A percentile compares a stretch with the other conserved stretches of the same genome.
Conservation (phyloP, 2,113 vertebrate species). For the Muscicapa adusta region DNA sequence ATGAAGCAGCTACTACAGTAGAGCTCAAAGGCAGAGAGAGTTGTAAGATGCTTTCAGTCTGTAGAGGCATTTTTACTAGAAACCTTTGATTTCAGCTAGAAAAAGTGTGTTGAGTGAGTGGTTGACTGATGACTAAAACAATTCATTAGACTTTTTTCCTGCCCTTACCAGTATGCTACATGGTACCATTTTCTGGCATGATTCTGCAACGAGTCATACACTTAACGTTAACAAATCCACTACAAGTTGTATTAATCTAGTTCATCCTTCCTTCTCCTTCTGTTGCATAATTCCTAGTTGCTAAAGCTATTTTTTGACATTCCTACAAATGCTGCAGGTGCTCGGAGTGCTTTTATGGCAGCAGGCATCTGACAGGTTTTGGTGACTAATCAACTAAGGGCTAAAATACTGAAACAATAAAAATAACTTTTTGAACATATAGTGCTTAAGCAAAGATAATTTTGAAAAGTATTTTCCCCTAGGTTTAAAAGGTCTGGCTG, state of each 20-base stretch:
- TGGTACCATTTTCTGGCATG: conserved; percentile 58
- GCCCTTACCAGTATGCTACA: conserved; percentile 30
- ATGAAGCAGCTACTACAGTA: conserved; percentile 26
- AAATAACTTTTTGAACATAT: not conserved
- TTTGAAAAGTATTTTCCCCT: conserved; percentile 3
- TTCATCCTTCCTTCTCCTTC: not conserved
- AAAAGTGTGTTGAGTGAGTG: not conserved
- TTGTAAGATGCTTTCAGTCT: not conserved
- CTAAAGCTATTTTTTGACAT: conserved; percentile 43
- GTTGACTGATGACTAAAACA: not conserved
- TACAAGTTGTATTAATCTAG: conserved; percentile 48
- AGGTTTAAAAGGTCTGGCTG: not conserved
- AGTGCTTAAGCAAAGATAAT: conserved; percentile 39
- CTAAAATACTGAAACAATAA: conserved; percentile 58
- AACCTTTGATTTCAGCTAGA: conserved; percentile 25
- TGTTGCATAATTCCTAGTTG: conserved; percentile 38
- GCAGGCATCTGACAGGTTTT: conserved; percentile 7
- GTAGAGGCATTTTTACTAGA: not conserved
- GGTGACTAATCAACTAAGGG: conserved; percentile 67
- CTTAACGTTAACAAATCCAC: conserved; percentile 53
- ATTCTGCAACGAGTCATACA: not conserved
- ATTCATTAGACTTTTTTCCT: conserved; percentile 7
- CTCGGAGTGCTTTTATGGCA: not conserved
- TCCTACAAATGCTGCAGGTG: conserved; percentile 29
- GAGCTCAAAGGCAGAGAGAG: not conserved